A percentile compares a stretch with the other conserved stretches of the same genome.
Conservation (phyloP, 1,140 invertebrate species). For the Reticulitermes speratus region DNA sequence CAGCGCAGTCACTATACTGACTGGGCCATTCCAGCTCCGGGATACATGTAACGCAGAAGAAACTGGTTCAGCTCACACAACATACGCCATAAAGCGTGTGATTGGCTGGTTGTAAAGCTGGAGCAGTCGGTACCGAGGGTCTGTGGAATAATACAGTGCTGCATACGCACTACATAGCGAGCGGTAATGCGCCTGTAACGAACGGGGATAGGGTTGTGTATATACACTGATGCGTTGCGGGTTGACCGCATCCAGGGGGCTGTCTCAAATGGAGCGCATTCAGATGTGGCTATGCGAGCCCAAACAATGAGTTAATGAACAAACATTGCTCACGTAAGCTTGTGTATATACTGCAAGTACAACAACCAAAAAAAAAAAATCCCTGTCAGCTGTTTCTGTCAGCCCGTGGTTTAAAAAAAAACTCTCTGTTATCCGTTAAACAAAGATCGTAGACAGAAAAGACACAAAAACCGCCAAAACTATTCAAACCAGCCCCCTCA, state of each 20-base stretch:
- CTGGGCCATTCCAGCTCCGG: no score
- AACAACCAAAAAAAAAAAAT: background rate
- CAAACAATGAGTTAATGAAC: slow-evolving; percentile 6
- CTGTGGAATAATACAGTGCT: background rate
- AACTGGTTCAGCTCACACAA: no score
- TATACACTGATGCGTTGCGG: no score
- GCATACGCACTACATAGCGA: background rate
- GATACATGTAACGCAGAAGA: no score
- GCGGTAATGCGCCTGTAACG: background rate
- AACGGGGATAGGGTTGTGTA: background rate
- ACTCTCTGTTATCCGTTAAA: background rate
- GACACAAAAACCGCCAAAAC: background rate
- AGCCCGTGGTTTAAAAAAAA: background rate
- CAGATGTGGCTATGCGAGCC: background rate
- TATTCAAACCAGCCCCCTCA: background rate
- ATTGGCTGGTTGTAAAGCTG: background rate
- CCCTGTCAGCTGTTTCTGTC: background rate
- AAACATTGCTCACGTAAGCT: background rate
- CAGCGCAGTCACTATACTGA: no score
- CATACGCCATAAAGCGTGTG: background rate
- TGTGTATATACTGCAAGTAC: background rate
- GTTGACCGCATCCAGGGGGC: no score
- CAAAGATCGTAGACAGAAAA: background rate
- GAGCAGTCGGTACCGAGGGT: background rate
- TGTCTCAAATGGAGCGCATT: background rate